phyloP scores from a whole-genome alignment of 2,888 invertebrate genomes.

The Archips xylosteana region DNA sequence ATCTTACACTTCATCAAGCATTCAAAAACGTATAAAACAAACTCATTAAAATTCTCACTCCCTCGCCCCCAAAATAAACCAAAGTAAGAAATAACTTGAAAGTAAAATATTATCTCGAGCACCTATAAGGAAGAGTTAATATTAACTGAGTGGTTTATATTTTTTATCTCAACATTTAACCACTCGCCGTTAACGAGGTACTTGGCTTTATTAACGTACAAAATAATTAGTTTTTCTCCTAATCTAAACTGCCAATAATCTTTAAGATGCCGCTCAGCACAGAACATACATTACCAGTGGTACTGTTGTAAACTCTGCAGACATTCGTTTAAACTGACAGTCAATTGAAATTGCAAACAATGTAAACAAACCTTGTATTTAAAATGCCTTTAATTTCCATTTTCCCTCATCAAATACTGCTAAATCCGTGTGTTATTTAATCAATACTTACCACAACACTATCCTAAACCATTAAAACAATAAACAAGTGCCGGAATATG shows the following conservation, averaged over 20 bases:
- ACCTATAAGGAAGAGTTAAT: constrained; percentile 16
- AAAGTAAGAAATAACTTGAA: neutral
- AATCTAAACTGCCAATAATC: constrained; percentile 41
- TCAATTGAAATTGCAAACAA: too few species aligned
- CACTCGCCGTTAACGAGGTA: constrained; percentile 17
- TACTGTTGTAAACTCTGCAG: neutral
- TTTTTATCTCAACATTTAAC: constrained; percentile 30
- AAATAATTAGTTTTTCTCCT: constrained; percentile 37
- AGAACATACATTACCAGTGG: constrained; percentile 11
- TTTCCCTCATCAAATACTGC: too few species aligned
- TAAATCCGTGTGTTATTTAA: too few species aligned
- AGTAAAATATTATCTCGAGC: constrained; percentile 11
- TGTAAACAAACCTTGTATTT: too few species aligned
- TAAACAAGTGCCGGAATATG: too few species aligned
- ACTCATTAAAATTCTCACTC: neutral
- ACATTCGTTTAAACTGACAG: too few species aligned
- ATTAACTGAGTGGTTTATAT: constrained; percentile 29
- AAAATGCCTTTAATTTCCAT: too few species aligned
- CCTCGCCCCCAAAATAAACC: neutral
- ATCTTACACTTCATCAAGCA: neutral
- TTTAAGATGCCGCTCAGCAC: constrained; percentile 17
- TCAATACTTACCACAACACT: too few species aligned
- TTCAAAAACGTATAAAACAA: neutral
- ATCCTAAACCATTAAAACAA: too few species aligned
- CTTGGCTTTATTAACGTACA: constrained; percentile 21